phyloP scores from a whole-genome alignment of 2,113 vertebrate species.

The Hemiscyllium ocellatum region DNA sequence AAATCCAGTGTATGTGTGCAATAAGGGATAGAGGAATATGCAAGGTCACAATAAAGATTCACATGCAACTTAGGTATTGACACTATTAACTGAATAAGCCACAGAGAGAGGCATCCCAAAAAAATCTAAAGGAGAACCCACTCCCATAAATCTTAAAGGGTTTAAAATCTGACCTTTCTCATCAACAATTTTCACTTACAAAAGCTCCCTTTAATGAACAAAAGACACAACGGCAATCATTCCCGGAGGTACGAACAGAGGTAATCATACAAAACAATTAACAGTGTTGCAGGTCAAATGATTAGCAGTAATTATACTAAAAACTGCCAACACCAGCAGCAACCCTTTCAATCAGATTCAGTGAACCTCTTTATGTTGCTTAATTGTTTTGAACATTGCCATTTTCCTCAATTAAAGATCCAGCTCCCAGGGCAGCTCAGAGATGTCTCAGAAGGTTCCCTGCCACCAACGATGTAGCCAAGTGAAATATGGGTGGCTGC shows the following conservation, averaged over 20 bases:
- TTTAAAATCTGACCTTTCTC: neutral
- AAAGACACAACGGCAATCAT: neutral
- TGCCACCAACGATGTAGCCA: neutral
- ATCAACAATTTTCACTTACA: neutral
- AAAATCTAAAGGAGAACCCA: neutral
- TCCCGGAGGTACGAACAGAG: neutral
- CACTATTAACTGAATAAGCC: neutral
- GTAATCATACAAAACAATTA: constrained; percentile 28
- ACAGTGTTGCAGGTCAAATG: constrained; percentile 30
- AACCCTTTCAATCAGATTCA: neutral
- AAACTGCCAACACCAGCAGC: constrained; percentile 22
- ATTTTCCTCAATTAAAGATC: constrained; percentile 30
- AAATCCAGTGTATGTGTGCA: neutral
- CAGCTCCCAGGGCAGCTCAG: neutral
- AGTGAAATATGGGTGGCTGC: neutral
- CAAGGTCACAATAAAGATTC: neutral
- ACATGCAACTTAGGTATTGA: neutral
- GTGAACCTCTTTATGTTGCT: neutral
- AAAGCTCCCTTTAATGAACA: neutral
- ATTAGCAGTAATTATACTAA: constrained; percentile 36
- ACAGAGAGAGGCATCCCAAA: neutral
- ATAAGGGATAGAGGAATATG: neutral
- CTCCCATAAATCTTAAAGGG: neutral
- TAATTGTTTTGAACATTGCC: constrained; percentile 13
- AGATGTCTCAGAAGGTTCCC: neutral